Base-by-base conservation (phyloP, 1,140 invertebrate genomes). In the Drosophila ohnishii region DNA sequence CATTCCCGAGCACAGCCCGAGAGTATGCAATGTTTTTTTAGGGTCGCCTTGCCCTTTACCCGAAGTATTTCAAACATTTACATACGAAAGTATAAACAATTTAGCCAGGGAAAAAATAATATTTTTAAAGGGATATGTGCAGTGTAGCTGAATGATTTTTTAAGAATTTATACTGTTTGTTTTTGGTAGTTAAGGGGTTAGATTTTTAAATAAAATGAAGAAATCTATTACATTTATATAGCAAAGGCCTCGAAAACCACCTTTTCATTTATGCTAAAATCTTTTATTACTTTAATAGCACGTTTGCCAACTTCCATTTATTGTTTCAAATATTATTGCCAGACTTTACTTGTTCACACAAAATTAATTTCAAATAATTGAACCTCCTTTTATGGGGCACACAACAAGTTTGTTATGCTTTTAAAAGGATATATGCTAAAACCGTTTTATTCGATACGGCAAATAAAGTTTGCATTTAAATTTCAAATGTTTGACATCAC, bases 1-100 rank as follows among this genome's bases (percentile, higher is more conserved):
- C 64, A 65, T 67, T 65, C 45, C 60, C 10, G 11, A 16, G 13
- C 10, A n/a, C 32, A 22, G 57, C 78, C 53, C 5, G 4, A 64
- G 61, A 79, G 71, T 71, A 75, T 65, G 80, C 80, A 34, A 67
- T 45, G 59, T 44, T 70, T 69, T 51, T 48, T 48, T 69, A 42
- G 65, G 65, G 39, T 51, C 10, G 10, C 28, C 35, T 32, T n/a
- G 8, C 16, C 44, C 58, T 32, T 37, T 22, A 13, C 5, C 9
- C 5, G 8, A 65, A 66, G 44, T 48, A 67, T 50, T 64, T 50
- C 7, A 34, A 65, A 50, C 7, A 65, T 66, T 69, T 65, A 37
- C 25, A 42, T 42, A 19, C 11, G 56, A 16, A 35, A 53, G 51
- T 53, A 35, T 53, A 53, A 53, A 53, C 51, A 53, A 3, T 53